Evolutionary conservation across 53 echinoderm and acorn worm species (phyloP).

Genomic region (Echinometra lucunter): DNA sequence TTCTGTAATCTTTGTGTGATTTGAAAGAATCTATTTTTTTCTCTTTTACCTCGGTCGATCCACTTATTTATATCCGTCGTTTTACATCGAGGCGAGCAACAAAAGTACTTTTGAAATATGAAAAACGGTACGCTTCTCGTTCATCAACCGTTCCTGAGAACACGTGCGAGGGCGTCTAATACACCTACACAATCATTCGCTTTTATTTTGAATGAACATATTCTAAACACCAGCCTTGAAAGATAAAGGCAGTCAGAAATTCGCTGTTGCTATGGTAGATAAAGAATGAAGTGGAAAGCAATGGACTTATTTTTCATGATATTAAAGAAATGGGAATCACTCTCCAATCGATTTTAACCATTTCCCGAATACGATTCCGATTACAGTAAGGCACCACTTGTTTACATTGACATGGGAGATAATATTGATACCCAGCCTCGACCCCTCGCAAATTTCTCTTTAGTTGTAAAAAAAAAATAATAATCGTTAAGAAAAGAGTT

Average conservation of each 20-base stretch:
- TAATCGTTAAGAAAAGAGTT: background rate
- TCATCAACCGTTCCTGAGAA: background rate
- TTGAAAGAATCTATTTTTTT: background rate
- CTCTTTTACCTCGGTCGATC: background rate
- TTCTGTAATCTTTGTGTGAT: conserved; percentile 29
- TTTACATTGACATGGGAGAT: background rate
- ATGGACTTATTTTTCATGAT: background rate
- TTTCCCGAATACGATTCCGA: background rate
- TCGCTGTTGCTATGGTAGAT: background rate
- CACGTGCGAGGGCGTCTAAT: background rate
- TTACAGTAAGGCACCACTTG: background rate
- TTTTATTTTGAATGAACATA: background rate
- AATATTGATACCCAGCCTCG: no score
- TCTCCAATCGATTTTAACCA: background rate
- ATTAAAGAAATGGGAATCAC: background rate
- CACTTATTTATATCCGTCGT: conserved; percentile 36
- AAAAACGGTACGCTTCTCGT: background rate
- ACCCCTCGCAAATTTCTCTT: background rate
- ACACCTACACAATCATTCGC: background rate
- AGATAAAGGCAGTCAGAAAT: background rate
- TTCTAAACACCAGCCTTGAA: background rate
- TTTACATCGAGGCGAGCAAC: background rate
- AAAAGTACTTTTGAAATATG: background rate
- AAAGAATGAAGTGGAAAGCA: background rate
- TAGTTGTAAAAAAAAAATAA: background rate